Evolutionary conservation across 1,140 invertebrate species (phyloP).

Genomic region (Drosophila subpulchrella): DNA sequence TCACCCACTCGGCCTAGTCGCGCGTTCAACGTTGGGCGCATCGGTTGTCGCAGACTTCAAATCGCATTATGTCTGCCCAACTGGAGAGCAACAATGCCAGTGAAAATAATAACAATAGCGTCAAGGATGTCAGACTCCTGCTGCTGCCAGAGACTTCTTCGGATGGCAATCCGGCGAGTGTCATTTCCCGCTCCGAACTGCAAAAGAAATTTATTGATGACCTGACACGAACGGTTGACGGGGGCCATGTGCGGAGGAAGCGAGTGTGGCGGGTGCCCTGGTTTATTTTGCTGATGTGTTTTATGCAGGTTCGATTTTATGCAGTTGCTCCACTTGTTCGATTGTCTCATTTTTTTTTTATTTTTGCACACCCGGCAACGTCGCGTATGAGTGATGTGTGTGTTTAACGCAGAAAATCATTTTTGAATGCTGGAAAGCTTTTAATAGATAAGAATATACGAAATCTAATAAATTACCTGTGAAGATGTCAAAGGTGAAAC

Average conservation of each 20-base stretch:
- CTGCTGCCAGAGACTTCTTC: conserved; percentile 29
- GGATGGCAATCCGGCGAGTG: conserved; percentile 1
- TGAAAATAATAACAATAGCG: conserved; percentile 41
- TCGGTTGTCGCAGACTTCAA: conserved; percentile 38
- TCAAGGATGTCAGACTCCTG: conserved; percentile 59
- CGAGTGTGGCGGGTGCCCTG: conserved; percentile 69
- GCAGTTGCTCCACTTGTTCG: conserved; percentile 37
- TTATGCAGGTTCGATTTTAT: conserved; percentile 65
- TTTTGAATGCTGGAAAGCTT: not conserved
- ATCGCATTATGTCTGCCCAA: conserved; percentile 48
- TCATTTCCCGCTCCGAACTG: conserved; percentile 25
- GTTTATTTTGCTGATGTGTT: conserved; percentile 71
- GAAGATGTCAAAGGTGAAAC: conserved; percentile 11
- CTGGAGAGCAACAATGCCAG: conserved; percentile 31
- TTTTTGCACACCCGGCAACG: conserved; percentile 17
- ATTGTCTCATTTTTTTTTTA: conserved; percentile 8
- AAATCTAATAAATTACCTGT: conserved; percentile 3
- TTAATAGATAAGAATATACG: not conserved
- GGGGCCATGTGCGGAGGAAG: conserved; percentile 6
- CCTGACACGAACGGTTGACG: conserved; percentile 34
- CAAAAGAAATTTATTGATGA: conserved; percentile 76
- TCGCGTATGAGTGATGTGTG: conserved; percentile 55
- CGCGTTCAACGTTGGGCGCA: conserved; percentile 50
- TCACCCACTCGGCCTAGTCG: conserved; percentile 57
- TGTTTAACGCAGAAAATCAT: conserved; percentile 24